A percentile compares a stretch with the other conserved stretches of the same genome.
These are phyloP conservation scores for Physella acuta DNA, from an alignment of 1,140 invertebrate genomes.

Conservation along the genomic window DNA sequence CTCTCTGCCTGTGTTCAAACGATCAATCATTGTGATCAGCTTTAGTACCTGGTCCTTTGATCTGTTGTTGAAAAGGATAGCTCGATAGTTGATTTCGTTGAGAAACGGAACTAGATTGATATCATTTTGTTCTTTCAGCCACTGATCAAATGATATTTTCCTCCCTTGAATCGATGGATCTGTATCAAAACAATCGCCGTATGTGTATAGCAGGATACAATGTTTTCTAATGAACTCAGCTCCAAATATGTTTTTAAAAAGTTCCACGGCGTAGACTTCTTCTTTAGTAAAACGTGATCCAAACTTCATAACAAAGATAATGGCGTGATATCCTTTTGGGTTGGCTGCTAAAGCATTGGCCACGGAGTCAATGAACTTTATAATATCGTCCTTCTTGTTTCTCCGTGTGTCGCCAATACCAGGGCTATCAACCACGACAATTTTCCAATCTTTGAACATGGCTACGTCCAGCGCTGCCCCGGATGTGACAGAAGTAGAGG, in stretches of 20 bases:
- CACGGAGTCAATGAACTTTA: background rate
- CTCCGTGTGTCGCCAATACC: background rate
- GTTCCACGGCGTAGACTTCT: background rate
- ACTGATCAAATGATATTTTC: no score
- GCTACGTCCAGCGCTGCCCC: background rate
- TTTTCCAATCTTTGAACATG: background rate
- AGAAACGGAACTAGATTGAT: no score
- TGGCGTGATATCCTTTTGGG: background rate
- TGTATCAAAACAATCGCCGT: background rate
- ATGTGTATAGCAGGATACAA: background rate
- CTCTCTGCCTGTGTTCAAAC: no score
- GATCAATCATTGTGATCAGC: no score
- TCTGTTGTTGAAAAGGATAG: no score
- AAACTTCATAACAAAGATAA: background rate
- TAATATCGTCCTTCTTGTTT: background rate
- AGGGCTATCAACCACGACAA: background rate
- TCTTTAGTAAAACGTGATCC: background rate
- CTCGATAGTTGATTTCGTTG: no score
- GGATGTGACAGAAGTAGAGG: background rate
- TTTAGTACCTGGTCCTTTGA: no score
- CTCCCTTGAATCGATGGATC: no score
- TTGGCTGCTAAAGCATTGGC: background rate
- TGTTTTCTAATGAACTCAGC: background rate
- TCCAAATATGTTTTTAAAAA: background rate
- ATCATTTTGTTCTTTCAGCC: no score